Conservation (phyloP, 2,113 vertebrate genomes). For the Oxygymnocypris stewartii region DNA sequence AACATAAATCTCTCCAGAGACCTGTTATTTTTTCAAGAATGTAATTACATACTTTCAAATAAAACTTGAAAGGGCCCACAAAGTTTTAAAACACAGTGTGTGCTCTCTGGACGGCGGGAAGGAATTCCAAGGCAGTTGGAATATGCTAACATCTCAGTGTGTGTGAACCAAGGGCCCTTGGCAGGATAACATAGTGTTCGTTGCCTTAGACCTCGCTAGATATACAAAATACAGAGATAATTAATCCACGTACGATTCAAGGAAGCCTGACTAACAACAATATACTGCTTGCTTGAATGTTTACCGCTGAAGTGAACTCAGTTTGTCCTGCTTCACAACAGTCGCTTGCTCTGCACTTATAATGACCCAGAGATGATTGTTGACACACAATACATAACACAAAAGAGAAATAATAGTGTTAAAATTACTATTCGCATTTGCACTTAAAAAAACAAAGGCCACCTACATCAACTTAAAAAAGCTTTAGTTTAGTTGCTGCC, state of each 20-base stretch:
- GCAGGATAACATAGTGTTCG: slow-evolving; percentile 46
- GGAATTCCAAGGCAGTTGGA: slow-evolving; percentile 98
- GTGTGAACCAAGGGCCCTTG: slow-evolving; percentile 64
- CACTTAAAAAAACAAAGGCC: no score
- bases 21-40: slow-evolving; percentile 98
- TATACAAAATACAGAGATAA: slow-evolving; percentile 46
- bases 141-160: slow-evolving; percentile 95
- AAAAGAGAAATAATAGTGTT: neutral
- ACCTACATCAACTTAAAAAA: no score
- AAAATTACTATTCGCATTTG: no score
- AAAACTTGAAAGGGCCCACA: slow-evolving; percentile 98
- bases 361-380: neutral
- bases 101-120: slow-evolving; percentile 87
- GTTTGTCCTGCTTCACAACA: neutral
- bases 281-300: neutral
- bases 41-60: slow-evolving; percentile 99
- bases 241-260: slow-evolving; percentile 20
- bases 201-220: slow-evolving; percentile 24
- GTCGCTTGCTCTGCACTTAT: neutral
- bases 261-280: neutral
- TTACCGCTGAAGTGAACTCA: no score
- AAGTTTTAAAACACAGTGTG: slow-evolving; percentile 98
- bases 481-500: no score
- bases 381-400: neutral
- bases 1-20: slow-evolving; percentile 91